phyloP scores from a whole-genome alignment of 2,797 vertebrate genomes.

The Phrynocephalus vlangalii region DNA sequence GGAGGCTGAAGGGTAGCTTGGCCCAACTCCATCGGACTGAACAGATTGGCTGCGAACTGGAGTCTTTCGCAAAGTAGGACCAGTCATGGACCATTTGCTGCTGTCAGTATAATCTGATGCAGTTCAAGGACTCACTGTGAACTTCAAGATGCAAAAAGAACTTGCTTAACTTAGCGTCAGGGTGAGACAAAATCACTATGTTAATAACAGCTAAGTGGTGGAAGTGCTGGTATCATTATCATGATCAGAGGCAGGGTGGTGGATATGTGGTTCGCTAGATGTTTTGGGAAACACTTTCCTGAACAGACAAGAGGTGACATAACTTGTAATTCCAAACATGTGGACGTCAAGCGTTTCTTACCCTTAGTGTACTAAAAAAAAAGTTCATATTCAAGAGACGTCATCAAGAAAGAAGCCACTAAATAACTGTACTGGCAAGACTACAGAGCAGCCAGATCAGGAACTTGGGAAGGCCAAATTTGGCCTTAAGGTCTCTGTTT shows the following conservation, averaged over 20 bases:
- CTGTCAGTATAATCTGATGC: not conserved
- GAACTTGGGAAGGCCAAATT: too few species aligned
- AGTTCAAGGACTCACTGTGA: slow-evolving; percentile 7
- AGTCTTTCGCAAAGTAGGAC: slow-evolving; percentile 5
- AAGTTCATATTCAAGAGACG: not conserved
- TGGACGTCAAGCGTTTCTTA: not conserved
- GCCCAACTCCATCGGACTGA: slow-evolving; percentile 18
- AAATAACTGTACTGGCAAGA: too few species aligned
- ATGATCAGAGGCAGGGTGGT: not conserved
- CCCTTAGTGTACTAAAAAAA: not conserved
- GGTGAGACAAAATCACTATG: not conserved
- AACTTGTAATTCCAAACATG: not conserved
- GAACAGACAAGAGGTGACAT: not conserved
- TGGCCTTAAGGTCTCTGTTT: too few species aligned
- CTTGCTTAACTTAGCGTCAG: not conserved
- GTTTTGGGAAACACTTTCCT: not conserved
- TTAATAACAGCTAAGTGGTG: not conserved
- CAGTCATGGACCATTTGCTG: not conserved
- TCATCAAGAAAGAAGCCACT: not conserved
- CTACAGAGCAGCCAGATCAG: too few species aligned
- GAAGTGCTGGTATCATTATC: not conserved
- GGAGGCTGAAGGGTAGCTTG: not conserved
- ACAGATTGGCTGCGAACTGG: not conserved
- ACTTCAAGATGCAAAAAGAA: slow-evolving; percentile 8
- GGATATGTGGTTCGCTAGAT: not conserved